These are phyloP conservation scores for Alectoris magna DNA, from an alignment of 2,797 vertebrate species.

Conservation along the genomic window DNA sequence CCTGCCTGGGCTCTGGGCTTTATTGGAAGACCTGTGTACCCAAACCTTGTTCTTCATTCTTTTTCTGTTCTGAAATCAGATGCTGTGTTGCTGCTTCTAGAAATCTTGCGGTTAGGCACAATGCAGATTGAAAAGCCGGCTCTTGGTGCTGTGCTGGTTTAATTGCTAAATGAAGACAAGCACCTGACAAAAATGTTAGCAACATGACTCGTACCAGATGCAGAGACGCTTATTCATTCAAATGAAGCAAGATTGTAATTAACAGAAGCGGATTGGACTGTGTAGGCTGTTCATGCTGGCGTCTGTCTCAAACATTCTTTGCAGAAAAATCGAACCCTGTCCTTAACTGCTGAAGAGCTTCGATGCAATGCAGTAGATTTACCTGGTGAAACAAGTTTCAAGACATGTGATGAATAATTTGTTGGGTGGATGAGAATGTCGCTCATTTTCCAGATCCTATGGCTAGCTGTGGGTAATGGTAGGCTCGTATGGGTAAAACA, in stretches of 20 bases:
- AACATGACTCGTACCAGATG: conserved; percentile 37
- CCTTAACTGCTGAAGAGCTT: not conserved
- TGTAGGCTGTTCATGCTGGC: not conserved
- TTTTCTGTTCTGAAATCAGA: not conserved
- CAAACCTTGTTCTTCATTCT: not conserved
- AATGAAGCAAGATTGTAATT: conserved; percentile 38
- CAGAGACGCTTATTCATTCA: conserved; percentile 53
- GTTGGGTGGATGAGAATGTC: not conserved
- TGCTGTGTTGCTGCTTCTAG: not conserved
- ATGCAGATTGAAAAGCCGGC: not conserved
- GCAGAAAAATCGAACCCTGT: not conserved
- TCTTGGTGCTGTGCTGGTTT: not conserved
- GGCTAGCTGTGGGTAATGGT: not conserved
- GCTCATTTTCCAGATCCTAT: not conserved
- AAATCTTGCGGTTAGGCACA: not conserved
- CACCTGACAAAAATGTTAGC: conserved; percentile 35
- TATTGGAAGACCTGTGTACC: not conserved
- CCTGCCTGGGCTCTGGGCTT: not conserved
- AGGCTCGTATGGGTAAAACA: accelerated
- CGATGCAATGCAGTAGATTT: not conserved
- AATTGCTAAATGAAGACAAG: conserved; percentile 53
- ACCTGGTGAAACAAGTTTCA: not conserved
- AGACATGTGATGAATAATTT: not conserved
- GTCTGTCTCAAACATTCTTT: conserved; percentile 17
- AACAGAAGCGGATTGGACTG: conserved; percentile 31